Evolutionary conservation across 2,113 vertebrate genomes (phyloP).

Genomic region (Platycercus adscitus): DNA sequence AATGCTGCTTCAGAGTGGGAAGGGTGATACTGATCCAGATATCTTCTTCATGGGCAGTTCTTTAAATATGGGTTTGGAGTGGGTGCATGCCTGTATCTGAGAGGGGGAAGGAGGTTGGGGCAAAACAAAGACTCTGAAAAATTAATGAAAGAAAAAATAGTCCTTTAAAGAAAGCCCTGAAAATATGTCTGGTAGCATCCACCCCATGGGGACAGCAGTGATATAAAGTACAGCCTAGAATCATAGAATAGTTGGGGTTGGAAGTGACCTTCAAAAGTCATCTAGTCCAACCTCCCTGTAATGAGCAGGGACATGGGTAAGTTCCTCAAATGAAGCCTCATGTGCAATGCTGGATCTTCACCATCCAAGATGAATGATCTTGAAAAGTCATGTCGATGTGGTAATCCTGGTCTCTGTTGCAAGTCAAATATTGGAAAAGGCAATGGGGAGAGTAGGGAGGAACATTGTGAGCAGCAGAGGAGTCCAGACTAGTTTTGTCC

Average conservation of each 20-base stretch:
- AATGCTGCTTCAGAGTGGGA: neutral
- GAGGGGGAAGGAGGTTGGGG: neutral
- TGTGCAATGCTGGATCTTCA: neutral
- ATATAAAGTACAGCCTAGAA: neutral
- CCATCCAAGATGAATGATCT: neutral
- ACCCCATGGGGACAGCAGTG: neutral
- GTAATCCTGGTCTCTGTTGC: accelerated
- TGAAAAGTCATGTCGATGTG: neutral
- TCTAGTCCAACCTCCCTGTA: neutral
- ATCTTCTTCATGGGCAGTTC: neutral
- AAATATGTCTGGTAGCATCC: neutral
- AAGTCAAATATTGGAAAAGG: neutral
- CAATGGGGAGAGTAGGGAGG: neutral
- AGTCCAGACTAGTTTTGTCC: neutral
- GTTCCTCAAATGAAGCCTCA: neutral
- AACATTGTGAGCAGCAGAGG: neutral
- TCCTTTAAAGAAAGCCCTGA: neutral
- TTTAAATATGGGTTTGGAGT: neutral
- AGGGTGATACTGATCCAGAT: neutral
- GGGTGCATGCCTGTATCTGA: accelerated
- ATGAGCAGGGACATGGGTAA: neutral
- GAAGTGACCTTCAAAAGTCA: neutral
- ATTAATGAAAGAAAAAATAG: neutral
- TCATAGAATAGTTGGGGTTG: neutral
- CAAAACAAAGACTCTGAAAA: neutral